These are phyloP conservation scores for Acanthosepion pharaonis DNA, from an alignment of 2,888 invertebrate genomes.

Conservation along the genomic window DNA sequence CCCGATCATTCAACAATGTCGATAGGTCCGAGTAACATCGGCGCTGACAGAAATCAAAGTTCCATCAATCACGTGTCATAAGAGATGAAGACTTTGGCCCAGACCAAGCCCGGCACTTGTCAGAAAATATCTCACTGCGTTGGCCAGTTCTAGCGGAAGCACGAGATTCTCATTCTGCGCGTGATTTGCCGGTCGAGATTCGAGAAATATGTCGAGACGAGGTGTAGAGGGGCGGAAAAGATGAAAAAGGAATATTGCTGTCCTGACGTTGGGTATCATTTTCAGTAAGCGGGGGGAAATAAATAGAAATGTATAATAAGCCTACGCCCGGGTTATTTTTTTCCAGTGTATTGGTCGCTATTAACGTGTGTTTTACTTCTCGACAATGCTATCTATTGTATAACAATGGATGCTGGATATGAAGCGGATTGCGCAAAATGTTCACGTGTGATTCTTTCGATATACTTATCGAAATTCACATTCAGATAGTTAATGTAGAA, in stretches of 20 bases:
- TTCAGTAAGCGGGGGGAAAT: neutral
- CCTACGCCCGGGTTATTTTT: too few species aligned
- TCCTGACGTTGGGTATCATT: too few species aligned
- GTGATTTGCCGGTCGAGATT: neutral
- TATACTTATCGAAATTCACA: too few species aligned
- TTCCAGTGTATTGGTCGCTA: too few species aligned
- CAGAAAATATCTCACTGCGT: neutral
- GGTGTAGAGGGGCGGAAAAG: neutral
- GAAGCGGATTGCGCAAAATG: too few species aligned
- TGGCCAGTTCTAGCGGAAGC: neutral
- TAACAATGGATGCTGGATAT: too few species aligned
- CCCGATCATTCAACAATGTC: neutral
- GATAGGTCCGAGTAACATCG: neutral
- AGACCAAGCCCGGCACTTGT: neutral
- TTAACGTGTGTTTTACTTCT: too few species aligned
- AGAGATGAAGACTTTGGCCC: neutral
- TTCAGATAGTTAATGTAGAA: too few species aligned
- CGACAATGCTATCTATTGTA: too few species aligned
- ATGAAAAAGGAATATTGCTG: neutral
- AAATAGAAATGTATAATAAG: neutral
- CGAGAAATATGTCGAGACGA: neutral
- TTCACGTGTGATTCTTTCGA: too few species aligned
- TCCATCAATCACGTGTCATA: conserved; percentile 17
- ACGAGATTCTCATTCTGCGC: neutral
- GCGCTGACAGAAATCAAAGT: conserved; percentile 9